Evolutionary conservation across 2,113 vertebrate species (phyloP), one percentile per base, ranked within the genome.

Genomic region (Amphiprion ocellaris): DNA sequence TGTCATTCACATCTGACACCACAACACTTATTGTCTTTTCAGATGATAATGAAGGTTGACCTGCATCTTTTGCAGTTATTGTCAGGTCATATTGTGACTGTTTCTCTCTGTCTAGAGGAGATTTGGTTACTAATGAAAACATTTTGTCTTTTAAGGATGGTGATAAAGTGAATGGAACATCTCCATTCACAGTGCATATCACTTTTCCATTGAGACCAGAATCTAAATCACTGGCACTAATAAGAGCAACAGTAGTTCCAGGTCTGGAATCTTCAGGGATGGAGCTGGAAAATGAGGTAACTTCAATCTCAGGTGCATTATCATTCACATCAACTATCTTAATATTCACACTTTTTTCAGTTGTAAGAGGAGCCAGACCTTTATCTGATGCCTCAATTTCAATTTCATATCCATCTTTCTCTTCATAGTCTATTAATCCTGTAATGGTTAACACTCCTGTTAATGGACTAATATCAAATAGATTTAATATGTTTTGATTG

Each of bases 361-460:
- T 78, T 0, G 72, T 39, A 0, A 91, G 26, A 6, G 87, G 89
- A 50, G 62, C 80, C 0, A 61, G 0, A 4, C 77, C 84, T 79
- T 87, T 93, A 49, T 95, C 94, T 0, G 92, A 90, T 0, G 93
- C 93, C 0, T 92, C 63, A 3, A 95, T 89, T 62, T 94, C 91
- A 23, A 95, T 84, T 28, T 93, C 89, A 54, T 91, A 93, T 19
- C 12, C 69, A 0, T 93, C 75, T 0, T 64, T 89, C 1, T 76
- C 54, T 23, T 95, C 94, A 65, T 83, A 94, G 41, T 95, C 89
- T 26, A 95, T 71, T 0, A 16, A 1, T 0, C 85, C 85, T 23
- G 76, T 91, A 0, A 94, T 90, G 17, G 11, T 69, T 3, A 94
- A 79, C 1, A 93, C 90, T 0, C 94, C 94, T 46, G 91, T 91